A percentile compares a stretch with the other conserved stretches of the same genome.
phyloP scores from a whole-genome alignment of 2,113 vertebrate species.

The Orcinus orca region DNA sequence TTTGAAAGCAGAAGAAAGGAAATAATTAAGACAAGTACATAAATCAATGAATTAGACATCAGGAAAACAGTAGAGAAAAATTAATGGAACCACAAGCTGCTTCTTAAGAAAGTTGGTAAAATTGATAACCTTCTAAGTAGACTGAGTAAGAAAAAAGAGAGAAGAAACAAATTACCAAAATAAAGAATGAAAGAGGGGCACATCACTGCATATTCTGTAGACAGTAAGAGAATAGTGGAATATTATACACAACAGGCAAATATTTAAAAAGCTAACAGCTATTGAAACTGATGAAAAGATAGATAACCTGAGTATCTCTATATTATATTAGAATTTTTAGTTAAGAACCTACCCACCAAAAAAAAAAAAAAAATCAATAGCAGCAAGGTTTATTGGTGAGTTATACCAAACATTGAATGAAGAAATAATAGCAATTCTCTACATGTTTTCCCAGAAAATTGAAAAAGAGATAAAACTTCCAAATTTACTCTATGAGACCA shows the following conservation, averaged over 20 bases:
- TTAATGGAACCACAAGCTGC: neutral
- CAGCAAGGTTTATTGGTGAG: neutral
- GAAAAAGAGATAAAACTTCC: neutral
- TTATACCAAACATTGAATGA: neutral
- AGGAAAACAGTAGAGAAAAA: slow-evolving; percentile 1
- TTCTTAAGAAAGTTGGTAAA: neutral
- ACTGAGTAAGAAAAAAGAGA: neutral
- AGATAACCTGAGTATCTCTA: neutral
- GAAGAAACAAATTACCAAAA: neutral
- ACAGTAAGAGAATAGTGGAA: neutral
- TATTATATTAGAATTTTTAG: neutral
- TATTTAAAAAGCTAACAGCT: neutral
- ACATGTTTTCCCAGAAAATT: neutral
- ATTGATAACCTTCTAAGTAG: neutral
- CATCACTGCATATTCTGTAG: neutral
- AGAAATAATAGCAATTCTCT: neutral
- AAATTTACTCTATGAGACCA: neutral
- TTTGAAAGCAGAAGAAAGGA: neutral
- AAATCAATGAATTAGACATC: neutral
- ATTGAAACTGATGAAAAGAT: neutral
- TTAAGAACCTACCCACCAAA: neutral
- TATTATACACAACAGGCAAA: neutral
- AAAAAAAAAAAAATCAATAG: neutral
- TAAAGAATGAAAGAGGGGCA: neutral
- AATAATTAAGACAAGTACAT: neutral